Base-by-base conservation (phyloP, 2,113 vertebrate species). In the Motacilla alba region DNA sequence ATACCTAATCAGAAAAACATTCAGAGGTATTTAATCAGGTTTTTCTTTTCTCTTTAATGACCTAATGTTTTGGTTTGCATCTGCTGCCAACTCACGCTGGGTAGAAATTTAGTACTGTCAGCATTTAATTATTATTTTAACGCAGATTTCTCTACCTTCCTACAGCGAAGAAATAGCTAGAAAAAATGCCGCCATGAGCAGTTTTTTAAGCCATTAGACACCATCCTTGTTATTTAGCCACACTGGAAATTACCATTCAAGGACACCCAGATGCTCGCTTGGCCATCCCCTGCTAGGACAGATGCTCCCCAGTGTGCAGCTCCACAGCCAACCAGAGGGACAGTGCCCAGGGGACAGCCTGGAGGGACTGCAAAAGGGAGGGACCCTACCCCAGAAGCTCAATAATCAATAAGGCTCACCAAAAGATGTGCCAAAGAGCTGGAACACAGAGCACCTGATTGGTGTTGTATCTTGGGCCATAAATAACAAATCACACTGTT, bases 121-220 rank as follows among this genome's bases (percentile, higher is more conserved):
- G 97, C 97, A 97, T 98, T 98, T 98, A 98, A 98, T 98, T 98
- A 98, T 97, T 98, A 98, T 98, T 98, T 98, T 98, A 97, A 96
- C 93, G 67, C 41, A 55, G 94, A 97, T 97, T 98, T 98, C 96
- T 97, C 97, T 98, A 98, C 97, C 93, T 98, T 98, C 98, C 97
- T 95, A 97, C 94, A 58, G 97, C 35, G 97, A 97, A 97, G 97
- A 98, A 97, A 98, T 44, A 96, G 94, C 94, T 96, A 90, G 84
- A 49, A 81, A 68, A 95, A 94, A 91, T 12, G 60, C 79, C 87
- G 23, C 89, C 88, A 73, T 9, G 89, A 94, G 82, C 93, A 91
- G 83, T 72, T 96, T 97, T 97, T 93, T 83, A 95, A 97, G 90
- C 69, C 20, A 14, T 77, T 55, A 95, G 68, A 92, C 4, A 18